phyloP scores from a whole-genome alignment of 2,113 vertebrate genomes.

The Uria lomvia region DNA sequence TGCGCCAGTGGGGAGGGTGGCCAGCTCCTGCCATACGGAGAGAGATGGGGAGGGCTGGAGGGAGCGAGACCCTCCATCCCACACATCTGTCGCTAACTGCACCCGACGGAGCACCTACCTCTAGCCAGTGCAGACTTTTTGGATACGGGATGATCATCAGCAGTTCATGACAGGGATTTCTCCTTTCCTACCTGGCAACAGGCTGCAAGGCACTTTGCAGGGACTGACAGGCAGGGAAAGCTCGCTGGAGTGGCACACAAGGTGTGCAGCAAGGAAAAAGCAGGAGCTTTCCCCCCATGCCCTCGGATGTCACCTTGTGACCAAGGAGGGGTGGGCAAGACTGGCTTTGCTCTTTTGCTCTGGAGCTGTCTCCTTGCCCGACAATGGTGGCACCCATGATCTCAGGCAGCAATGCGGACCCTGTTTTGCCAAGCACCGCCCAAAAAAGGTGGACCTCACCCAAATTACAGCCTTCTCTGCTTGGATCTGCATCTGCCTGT shows the following conservation, averaged over 20 bases:
- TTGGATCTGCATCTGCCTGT: background rate
- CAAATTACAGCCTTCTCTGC: background rate
- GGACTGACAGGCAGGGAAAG: background rate
- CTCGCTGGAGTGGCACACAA: background rate
- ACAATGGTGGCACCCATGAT: background rate
- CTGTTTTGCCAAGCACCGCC: background rate
- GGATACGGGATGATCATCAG: no score
- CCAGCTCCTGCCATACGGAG: background rate
- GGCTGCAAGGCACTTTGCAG: background rate
- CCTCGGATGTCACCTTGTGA: background rate
- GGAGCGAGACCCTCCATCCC: background rate
- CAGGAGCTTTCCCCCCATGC: background rate
- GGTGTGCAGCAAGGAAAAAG: background rate
- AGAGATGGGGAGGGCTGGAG: background rate
- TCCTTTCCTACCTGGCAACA: background rate
- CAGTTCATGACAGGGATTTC: background rate
- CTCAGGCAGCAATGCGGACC: background rate
- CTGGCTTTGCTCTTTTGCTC: background rate
- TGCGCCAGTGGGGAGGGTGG: rapidly evolving
- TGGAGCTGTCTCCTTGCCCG: background rate
- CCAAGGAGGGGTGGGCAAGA: background rate
- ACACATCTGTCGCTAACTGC: rapidly evolving
- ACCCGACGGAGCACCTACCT: rapidly evolving
- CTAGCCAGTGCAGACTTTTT: background rate
- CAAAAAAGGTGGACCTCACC: background rate